A percentile compares a stretch with the other conserved stretches of the same genome.
These are phyloP conservation scores for Catocala fraxini DNA, from an alignment of 2,888 invertebrate genomes.

Conservation along the genomic window DNA sequence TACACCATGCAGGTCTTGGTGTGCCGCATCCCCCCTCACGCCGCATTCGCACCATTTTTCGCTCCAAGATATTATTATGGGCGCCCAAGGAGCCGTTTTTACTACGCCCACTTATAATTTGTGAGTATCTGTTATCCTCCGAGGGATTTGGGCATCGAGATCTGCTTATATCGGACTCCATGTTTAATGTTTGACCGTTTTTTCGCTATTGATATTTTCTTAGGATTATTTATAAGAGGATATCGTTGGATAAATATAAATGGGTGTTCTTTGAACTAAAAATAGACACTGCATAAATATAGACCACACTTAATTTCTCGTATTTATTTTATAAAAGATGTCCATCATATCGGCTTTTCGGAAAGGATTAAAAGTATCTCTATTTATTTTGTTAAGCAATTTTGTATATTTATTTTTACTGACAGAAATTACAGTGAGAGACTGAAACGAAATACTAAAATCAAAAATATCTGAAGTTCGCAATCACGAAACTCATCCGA, in stretches of 20 bases:
- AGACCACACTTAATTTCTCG: conserved; percentile 7
- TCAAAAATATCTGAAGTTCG: conserved; percentile 52
- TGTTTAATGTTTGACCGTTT: conserved; percentile 63
- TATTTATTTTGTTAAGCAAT: neutral
- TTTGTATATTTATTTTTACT: neutral
- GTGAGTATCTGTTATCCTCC: conserved; percentile 72
- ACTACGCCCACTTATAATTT: conserved; percentile 78
- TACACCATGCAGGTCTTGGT: conserved; percentile 28
- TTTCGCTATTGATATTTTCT: conserved; percentile 63
- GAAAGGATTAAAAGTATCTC: conserved; percentile 1
- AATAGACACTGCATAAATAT: conserved; percentile 13
- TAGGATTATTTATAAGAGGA: conserved; percentile 49
- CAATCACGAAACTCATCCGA: conserved; percentile 66
- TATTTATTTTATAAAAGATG: conserved; percentile 9
- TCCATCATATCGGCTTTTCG: conserved; percentile 1
- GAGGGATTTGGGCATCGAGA: conserved; percentile 59
- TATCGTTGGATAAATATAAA: conserved; percentile 38
- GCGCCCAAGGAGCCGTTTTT: conserved; percentile 80
- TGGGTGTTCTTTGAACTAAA: conserved; percentile 1
- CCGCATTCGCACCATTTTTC: conserved; percentile 75
- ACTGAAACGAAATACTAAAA: conserved; percentile 42
- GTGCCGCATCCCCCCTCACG: conserved; percentile 30
- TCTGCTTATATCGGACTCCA: conserved; percentile 61
- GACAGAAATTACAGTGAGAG: conserved; percentile 23
- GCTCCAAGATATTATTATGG: conserved; percentile 79